Evolutionary conservation across 2,888 invertebrate species (phyloP), one percentile per base, ranked within the genome.

Genomic region (Aphodius granarius): DNA sequence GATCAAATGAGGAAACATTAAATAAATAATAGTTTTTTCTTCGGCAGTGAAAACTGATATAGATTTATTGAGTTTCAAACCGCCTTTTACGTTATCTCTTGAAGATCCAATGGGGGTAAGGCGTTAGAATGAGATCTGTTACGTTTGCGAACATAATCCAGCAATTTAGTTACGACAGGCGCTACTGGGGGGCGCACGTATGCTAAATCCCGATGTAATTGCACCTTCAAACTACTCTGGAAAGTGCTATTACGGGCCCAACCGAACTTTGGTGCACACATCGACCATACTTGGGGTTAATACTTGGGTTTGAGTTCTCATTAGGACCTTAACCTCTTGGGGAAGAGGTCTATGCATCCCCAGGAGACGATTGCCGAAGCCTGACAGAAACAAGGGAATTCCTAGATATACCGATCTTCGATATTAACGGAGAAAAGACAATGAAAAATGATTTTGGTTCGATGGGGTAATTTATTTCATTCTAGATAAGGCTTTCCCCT

Each of bases 191-290:
- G 68, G 20, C 20, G 22, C 78, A 75, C 75, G 78, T 78, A 80
- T 79, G 79, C 75, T 79, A 79, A 80, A 79, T 78, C 78, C 78
- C 22, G 20, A 72, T 76, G 77, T 78, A 80, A 80, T 80, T 79
- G 78, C 79, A 73, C 74, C 78, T 73, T 77, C 77, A 78, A 77
- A 80, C 79, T 80, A 22, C 68, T 43, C 68, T 20, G 20, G 21
- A 22, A 68, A 68, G 68, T 68, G 68, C 68, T 16, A 68, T 68
- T 68, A 68, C 43, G 43, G 43, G 43, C 9, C 43, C 13, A 43
- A 43, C 43, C 43, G 43, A 43, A 43, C 43, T 43, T 43, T 43
- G 43, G 9, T 43, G 43, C 43, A 43, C 43, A 43, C 43, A 43
- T 43, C 43, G 43, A 43, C 43, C 43, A 43, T 43, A 43, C 43